Evolutionary conservation across 2,888 invertebrate species (phyloP).

Genomic region (Heliconius charithonia): DNA sequence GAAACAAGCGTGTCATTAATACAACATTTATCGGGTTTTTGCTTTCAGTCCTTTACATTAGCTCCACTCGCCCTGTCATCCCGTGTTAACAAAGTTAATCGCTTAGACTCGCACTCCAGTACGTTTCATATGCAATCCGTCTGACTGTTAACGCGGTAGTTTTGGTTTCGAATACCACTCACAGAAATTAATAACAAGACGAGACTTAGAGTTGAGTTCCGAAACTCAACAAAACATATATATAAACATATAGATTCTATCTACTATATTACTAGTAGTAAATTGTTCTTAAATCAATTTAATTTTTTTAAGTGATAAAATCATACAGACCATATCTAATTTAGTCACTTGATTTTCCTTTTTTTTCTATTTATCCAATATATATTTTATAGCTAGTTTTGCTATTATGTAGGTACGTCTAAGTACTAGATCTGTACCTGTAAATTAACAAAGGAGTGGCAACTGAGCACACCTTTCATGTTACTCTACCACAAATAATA

Average conservation of each 20-base stretch:
- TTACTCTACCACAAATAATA: neutral
- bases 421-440: neutral
- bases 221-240: no score
- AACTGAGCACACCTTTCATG: neutral
- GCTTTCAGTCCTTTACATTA: slow-evolving; percentile 13
- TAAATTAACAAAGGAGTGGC: neutral
- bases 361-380: neutral
- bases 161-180: no score
- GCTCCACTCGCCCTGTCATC: slow-evolving; percentile 24
- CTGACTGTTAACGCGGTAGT: no score
- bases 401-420: neutral
- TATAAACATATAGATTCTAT: no score
- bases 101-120: slow-evolving; percentile 15
- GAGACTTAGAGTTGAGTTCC: no score
- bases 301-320: no score
- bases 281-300: no score
- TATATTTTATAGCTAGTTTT: neutral
- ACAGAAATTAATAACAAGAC: no score
- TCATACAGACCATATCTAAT: no score
- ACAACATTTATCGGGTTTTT: slow-evolving; percentile 25
- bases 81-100: slow-evolving; percentile 29
- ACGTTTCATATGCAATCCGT: neutral
- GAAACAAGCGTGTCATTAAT: slow-evolving; percentile 10
- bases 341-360: neutral
- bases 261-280: no score